These are phyloP conservation scores for Iguana delicatissima DNA, from an alignment of 2,797 vertebrate species.

Conservation along the genomic window DNA sequence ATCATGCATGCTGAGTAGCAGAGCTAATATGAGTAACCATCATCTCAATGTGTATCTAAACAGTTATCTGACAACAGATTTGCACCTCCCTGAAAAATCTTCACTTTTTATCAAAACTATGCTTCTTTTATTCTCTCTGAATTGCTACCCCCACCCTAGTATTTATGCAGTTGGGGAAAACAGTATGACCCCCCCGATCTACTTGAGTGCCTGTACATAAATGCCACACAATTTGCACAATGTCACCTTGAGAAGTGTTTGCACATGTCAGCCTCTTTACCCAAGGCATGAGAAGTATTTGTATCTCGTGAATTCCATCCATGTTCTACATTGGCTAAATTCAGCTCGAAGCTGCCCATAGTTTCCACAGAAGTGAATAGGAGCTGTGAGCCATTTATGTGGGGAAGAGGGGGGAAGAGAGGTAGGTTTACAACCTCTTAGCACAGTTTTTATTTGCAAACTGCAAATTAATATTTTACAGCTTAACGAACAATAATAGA, in stretches of 20 bases:
- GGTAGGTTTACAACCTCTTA: conserved; percentile 34
- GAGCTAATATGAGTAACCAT: not conserved
- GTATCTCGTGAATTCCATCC: not conserved
- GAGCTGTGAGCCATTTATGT: not conserved
- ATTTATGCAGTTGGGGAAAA: not conserved
- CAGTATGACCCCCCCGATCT: not conserved
- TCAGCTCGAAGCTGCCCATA: not conserved
- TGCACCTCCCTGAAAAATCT: not conserved
- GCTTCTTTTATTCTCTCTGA: not conserved
- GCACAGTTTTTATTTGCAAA: conserved; percentile 26
- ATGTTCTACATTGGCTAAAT: conserved; percentile 25
- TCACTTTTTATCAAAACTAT: not conserved
- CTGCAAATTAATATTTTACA: conserved; percentile 56
- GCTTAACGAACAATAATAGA: conserved; percentile 39
- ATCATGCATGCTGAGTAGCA: fast-evolving
- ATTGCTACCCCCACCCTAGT: not conserved
- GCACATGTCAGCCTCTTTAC: conserved; percentile 21
- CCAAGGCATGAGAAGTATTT: conserved; percentile 4
- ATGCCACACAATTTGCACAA: conserved; percentile 6
- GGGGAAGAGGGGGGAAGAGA: not conserved
- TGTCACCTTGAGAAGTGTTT: conserved; percentile 30
- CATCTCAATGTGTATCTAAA: not conserved
- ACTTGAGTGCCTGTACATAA: conserved; percentile 1
- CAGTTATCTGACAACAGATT: not conserved
- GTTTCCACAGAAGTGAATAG: not conserved